A percentile compares a stretch with the other conserved stretches of the same genome.
phyloP scores from a whole-genome alignment of 2,113 vertebrate genomes.

The Podarcis raffonei region DNA sequence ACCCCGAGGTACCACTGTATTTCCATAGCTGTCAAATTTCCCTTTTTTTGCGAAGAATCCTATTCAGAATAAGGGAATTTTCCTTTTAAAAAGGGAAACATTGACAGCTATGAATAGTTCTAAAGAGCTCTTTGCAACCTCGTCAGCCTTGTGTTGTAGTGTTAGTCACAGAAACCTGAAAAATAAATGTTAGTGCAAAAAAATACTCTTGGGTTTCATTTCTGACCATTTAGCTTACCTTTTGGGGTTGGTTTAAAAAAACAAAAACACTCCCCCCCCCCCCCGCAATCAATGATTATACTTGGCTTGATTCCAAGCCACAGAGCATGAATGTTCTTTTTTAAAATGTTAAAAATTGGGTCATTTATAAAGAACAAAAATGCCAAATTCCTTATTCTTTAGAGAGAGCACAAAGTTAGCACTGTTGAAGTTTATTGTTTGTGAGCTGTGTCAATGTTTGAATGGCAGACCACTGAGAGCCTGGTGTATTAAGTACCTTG shows the following conservation, averaged over 20 bases:
- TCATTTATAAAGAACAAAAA: conserved; percentile 6
- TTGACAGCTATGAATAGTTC: not conserved
- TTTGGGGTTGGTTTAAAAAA: not conserved
- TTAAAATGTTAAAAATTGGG: not conserved
- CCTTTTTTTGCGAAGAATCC: no score
- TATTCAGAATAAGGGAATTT: no score
- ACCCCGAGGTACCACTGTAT: no score
- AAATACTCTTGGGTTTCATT: not conserved
- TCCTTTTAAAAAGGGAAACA: no score
- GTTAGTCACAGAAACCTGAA: not conserved
- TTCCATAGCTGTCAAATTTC: no score
- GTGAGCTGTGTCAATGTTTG: not conserved
- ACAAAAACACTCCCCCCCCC: not conserved
- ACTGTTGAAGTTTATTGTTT: not conserved
- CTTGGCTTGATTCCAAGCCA: not conserved
- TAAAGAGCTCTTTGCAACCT: not conserved
- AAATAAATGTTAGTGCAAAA: conserved; percentile 6
- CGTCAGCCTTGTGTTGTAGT: conserved; percentile 10
- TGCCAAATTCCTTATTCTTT: not conserved
- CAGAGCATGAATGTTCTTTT: not conserved
- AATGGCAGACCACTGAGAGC: not conserved
- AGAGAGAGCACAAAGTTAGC: not conserved
- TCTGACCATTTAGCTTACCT: not conserved
- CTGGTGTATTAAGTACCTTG: not conserved
- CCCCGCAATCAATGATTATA: not conserved